Evolutionary conservation across 2,113 vertebrate species (phyloP).

Genomic region (Esox niger): DNA sequence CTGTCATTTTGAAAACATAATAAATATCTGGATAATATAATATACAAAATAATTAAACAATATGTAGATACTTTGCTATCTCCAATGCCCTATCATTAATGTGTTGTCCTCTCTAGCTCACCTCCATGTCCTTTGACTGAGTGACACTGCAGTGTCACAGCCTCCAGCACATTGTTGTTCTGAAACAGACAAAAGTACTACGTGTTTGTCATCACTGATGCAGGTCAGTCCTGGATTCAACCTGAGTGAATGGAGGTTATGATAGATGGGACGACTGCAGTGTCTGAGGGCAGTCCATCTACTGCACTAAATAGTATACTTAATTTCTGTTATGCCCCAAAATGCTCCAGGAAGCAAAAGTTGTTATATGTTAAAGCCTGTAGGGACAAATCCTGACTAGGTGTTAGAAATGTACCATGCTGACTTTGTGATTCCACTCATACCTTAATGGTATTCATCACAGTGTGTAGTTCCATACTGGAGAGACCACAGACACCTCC

Average conservation of each 20-base stretch:
- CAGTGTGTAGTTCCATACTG: background rate
- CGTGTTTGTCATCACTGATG: slow-evolving; percentile 51
- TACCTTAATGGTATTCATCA: slow-evolving; percentile 7
- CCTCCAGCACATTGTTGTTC: background rate
- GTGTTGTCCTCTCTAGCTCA: no score
- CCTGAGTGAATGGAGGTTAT: slow-evolving; percentile 42
- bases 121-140: background rate
- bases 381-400: slow-evolving; percentile 41
- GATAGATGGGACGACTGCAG: slow-evolving; percentile 45
- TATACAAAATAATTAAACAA: no score
- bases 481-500: slow-evolving; percentile 17
- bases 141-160: slow-evolving; percentile 5
- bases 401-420: slow-evolving; percentile 36
- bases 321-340: slow-evolving; percentile 61
- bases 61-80: no score
- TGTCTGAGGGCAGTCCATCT: slow-evolving; percentile 44
- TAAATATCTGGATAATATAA: no score
- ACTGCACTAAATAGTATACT: slow-evolving; percentile 56
- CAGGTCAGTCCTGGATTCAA: slow-evolving; percentile 49
- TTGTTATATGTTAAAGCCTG: slow-evolving; percentile 56
- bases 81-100: no score
- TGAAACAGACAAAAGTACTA: slow-evolving; percentile 12
- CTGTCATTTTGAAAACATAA: no score
- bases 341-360: slow-evolving; percentile 31
- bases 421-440: slow-evolving; percentile 1